Evolutionary conservation across 2,888 invertebrate species (phyloP), one percentile per base, ranked within the genome.

Genomic region (Megamerina dolium): DNA sequence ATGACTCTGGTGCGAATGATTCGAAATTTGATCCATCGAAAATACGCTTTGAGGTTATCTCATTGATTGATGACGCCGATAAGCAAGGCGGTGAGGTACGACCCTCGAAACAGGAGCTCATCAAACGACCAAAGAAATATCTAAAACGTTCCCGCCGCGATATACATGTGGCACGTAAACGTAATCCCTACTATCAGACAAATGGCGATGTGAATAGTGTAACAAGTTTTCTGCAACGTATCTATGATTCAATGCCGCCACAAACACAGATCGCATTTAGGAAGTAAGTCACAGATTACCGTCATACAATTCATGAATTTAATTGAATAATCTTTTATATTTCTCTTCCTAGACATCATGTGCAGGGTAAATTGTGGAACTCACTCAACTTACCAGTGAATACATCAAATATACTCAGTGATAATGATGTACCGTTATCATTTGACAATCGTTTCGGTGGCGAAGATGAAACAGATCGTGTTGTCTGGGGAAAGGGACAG

Each of bases 81-180:
- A 33, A 23, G 1, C 14, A 41, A 1, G 41, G 37, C 4, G 43
- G 35, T 6, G 44, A 49, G 14, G 35, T 41, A 23, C 52, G 53
- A 1, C 13, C 8, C 13, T 17, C 48, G 0, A 63, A 68, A 37
- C 47, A 53, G 21, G 44, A 54, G 13, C 40, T 54, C 1, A 51
- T 43, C 9, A 67, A 68, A 41, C 55, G 52, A 6, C 59, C 60
- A 13, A 68, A 67, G 41, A 67, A 67, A 45, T 63, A 55, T 21
- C 63, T 55, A 35, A 55, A 56, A 10, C 58, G 58, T 14, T 49
- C 54, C 8, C 61, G 64, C 10, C 68, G 67, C 2, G 56, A 59
- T n/a, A 37, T 49, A 8, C 55, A 53, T 35, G 6, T 37, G 9
- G 13, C 51, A 17, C 44, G 29, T 3, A 55, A 55, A 38, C 53